Percentiles rank a stretch among this genome's conserved stretches.
Evolutionary conservation across 2,113 vertebrate genomes (phyloP).

Genomic region (Glaucomys volans): DNA sequence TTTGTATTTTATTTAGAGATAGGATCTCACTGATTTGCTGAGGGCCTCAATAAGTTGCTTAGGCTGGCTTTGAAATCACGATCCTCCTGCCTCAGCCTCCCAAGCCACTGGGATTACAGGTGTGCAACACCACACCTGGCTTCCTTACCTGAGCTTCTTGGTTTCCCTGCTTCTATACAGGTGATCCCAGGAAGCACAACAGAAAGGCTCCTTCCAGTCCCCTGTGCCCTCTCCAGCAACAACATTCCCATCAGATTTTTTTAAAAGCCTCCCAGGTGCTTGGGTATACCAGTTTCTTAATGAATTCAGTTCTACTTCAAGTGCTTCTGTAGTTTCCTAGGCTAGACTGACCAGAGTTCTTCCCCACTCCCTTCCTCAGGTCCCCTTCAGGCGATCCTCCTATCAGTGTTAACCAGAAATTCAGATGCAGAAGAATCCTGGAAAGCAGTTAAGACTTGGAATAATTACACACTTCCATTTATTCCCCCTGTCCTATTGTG

Average conservation of each 20-base stretch:
- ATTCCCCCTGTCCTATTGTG: not conserved
- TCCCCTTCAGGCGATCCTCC: conserved; percentile 7
- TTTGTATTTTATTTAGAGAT: no score
- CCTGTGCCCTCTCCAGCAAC: not conserved
- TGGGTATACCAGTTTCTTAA: not conserved
- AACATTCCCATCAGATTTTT: not conserved
- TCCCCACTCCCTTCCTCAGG: not conserved
- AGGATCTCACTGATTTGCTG: no score
- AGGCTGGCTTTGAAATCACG: no score
- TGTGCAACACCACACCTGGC: no score
- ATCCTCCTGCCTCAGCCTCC: no score
- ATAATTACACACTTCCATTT: not conserved
- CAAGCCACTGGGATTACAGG: not conserved
- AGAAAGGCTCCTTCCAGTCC: not conserved
- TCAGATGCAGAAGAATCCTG: conserved; percentile 40
- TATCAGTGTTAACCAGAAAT: conserved; percentile 48
- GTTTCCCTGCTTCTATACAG: not conserved
- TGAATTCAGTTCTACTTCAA: conserved; percentile 30
- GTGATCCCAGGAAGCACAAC: not conserved
- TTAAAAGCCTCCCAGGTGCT: not conserved
- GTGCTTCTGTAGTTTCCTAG: not conserved
- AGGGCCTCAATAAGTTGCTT: no score
- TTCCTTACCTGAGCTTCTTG: not conserved
- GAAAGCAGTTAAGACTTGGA: not conserved
- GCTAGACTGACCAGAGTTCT: not conserved